These are phyloP conservation scores for Xenus cinereus DNA, from an alignment of 2,113 vertebrate genomes.

Conservation along the genomic window DNA sequence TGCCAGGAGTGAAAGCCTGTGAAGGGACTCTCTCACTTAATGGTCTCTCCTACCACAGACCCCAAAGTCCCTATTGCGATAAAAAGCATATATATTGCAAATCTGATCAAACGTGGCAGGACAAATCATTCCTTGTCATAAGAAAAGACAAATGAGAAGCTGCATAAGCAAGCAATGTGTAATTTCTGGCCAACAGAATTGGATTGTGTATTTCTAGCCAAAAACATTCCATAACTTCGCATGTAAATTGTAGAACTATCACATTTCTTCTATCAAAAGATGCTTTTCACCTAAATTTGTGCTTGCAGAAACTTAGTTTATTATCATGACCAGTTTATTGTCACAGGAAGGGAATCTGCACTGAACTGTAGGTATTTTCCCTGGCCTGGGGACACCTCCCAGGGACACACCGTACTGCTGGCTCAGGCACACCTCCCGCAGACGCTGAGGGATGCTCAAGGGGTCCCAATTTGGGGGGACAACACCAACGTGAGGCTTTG, in stretches of 20 bases:
- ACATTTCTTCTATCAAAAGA: no score
- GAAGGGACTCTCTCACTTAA: not conserved
- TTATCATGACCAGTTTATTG: not conserved
- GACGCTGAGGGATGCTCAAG: fast-evolving
- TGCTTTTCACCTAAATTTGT: not conserved
- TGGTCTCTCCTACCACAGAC: no score
- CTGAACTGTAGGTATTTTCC: not conserved
- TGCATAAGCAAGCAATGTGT: fast-evolving
- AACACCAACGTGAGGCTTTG: no score
- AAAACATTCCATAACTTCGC: not conserved
- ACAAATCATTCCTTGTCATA: not conserved
- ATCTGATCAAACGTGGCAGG: fast-evolving
- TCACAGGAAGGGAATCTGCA: not conserved
- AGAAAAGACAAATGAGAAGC: not conserved
- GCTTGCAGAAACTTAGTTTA: not conserved
- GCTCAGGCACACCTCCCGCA: not conserved
- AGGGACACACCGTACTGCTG: fast-evolving
- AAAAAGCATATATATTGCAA: not conserved
- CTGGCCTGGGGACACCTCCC: fast-evolving
- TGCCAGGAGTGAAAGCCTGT: not conserved
- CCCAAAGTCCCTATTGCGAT: not conserved
- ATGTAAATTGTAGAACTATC: not conserved
- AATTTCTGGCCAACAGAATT: not conserved
- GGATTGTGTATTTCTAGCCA: not conserved
- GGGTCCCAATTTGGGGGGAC: fast-evolving